Conservation (phyloP, 2,797 vertebrate genomes). For the Astyanax mexicanus region DNA sequence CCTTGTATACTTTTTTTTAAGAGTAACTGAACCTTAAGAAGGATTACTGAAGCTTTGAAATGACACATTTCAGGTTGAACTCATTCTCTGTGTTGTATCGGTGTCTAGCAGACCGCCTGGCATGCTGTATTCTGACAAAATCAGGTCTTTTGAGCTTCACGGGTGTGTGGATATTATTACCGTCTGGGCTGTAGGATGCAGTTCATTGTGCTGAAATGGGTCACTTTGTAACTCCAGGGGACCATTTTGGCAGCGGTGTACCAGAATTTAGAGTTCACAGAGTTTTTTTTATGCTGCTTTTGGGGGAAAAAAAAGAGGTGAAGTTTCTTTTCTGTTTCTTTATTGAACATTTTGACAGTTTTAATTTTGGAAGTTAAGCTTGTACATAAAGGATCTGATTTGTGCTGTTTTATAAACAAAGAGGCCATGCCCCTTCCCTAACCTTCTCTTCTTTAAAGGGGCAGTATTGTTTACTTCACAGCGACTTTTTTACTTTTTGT, state of each 20-base stretch:
- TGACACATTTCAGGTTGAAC: not conserved
- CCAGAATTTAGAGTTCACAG: constrained; percentile 7
- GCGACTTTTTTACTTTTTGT: too few relatives aligned
- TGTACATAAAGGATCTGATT: too few relatives aligned
- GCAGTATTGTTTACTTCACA: too few relatives aligned
- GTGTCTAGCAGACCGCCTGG: not conserved
- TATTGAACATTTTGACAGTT: too few relatives aligned
- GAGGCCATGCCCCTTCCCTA: too few relatives aligned
- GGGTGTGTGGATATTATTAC: constrained; percentile 9
- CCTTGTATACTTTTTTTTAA: too few relatives aligned
- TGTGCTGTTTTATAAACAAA: too few relatives aligned
- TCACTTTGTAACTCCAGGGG: constrained; percentile 5
- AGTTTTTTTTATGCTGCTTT: constrained; percentile 1
- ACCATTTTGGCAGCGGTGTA: constrained; percentile 10
- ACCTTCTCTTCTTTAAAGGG: too few relatives aligned
- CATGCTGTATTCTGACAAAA: not conserved
- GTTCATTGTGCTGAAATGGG: constrained; percentile 25
- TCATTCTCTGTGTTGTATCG: not conserved
- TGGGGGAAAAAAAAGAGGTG: not conserved
- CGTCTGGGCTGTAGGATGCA: not conserved
- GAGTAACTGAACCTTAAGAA: not conserved
- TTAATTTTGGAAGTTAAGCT: too few relatives aligned
- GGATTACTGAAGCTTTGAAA: not conserved
- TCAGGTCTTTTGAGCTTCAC: constrained; percentile 7
- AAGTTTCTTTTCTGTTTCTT: not conserved